Percentiles rank a stretch among this genome's conserved stretches.
Conservation (phyloP, 2,113 vertebrate genomes). For the Passer montanus region DNA sequence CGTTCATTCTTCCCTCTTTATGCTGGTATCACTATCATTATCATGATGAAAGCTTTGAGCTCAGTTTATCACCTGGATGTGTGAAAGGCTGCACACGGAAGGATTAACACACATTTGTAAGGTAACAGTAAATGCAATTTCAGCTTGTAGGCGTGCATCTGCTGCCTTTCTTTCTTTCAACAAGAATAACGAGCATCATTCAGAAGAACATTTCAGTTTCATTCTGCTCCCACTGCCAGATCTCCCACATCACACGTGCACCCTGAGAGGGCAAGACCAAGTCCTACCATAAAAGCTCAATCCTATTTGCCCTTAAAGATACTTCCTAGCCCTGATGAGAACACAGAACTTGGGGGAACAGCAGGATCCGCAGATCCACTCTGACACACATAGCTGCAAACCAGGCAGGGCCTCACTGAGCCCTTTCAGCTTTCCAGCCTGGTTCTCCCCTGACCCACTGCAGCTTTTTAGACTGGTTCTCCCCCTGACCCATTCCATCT, state of each 20-base stretch:
- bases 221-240: neutral
- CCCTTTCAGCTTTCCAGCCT: neutral
- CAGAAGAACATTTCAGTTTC: neutral
- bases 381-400: neutral
- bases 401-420: neutral
- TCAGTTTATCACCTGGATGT: neutral
- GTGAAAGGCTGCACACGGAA: neutral
- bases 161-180: constrained; percentile 8
- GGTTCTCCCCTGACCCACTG: too few species aligned
- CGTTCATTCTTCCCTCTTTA: neutral
- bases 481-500: neutral
- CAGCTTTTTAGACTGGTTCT: neutral
- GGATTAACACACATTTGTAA: constrained; percentile 19
- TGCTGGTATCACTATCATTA: neutral
- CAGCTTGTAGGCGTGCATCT: neutral
- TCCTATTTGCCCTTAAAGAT: neutral
- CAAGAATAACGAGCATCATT: neutral
- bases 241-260: neutral
- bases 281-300: neutral
- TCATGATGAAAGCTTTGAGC: neutral
- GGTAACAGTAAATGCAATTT: constrained; percentile 35
- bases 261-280: neutral
- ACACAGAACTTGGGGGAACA: neutral
- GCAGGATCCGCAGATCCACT: neutral
- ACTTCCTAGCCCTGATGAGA: neutral